phyloP scores from a whole-genome alignment of 1,140 invertebrate genomes.

The Camponotus floridanus region DNA sequence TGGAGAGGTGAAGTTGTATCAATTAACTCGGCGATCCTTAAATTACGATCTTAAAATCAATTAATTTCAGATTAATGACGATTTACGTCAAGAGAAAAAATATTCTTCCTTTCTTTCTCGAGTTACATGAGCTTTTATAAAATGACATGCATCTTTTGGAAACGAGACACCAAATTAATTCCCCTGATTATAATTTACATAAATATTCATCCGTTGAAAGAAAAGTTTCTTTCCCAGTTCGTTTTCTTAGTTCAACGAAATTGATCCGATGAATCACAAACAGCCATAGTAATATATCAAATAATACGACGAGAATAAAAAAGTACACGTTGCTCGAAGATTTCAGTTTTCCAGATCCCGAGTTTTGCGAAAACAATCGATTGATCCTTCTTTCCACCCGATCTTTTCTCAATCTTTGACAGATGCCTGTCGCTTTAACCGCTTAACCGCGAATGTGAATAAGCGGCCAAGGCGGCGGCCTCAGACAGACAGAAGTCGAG shows the following conservation, averaged over 20 bases:
- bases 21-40: neutral
- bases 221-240: neutral
- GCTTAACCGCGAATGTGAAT: conserved; percentile 21
- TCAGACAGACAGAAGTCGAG: conserved; percentile 77
- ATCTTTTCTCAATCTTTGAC: neutral
- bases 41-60: neutral
- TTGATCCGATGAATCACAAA: neutral
- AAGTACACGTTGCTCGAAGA: too few relatives aligned
- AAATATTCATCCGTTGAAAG: neutral
- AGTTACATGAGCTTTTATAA: neutral
- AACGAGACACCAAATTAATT: neutral
- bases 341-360: neutral
- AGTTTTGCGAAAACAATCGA: neutral
- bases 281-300: neutral
- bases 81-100: neutral
- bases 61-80: neutral
- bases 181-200: neutral
- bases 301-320: neutral
- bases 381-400: neutral
- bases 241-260: neutral
- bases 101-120: too few relatives aligned
- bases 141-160: neutral
- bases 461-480: conserved; percentile 43
- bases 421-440: conserved; percentile 7
- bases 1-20: neutral